These are phyloP conservation scores for Chamaea fasciata DNA, from an alignment of 2,113 vertebrate genomes.

Conservation along the genomic window DNA sequence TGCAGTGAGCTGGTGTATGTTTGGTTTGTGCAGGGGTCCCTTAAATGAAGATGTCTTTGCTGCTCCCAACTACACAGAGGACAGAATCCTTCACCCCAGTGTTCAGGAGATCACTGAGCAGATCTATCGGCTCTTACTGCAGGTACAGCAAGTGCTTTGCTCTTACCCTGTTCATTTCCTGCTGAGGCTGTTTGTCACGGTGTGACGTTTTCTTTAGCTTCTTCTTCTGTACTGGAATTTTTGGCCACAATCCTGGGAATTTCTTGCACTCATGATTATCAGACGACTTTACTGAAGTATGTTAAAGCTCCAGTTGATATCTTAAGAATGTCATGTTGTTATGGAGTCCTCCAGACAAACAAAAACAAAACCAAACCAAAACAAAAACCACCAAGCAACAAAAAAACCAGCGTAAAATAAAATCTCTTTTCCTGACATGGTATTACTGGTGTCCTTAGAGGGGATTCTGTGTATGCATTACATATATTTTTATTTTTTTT, in stretches of 20 bases:
- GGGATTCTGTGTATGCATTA: accelerated
- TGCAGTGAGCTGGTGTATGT: neutral
- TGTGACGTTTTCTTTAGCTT: neutral
- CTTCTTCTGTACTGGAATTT: neutral
- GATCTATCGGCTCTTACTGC: conserved; percentile 87
- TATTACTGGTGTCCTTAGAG: neutral
- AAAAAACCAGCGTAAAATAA: neutral
- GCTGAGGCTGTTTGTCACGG: neutral
- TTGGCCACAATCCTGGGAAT: neutral
- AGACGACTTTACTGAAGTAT: neutral
- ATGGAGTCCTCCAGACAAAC: neutral
- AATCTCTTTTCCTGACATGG: neutral
- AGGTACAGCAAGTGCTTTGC: conserved; percentile 70
- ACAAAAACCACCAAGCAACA: neutral
- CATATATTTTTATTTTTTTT: neutral
- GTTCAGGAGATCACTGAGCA: conserved; percentile 90
- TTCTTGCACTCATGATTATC: neutral
- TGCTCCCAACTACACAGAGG: conserved; percentile 66
- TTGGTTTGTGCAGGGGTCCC: conserved; percentile 78
- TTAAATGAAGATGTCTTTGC: conserved; percentile 93
- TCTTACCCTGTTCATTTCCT: neutral
- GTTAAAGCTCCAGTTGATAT: neutral
- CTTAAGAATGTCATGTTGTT: neutral
- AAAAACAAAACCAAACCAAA: neutral
- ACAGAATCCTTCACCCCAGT: conserved; percentile 77